Evolutionary conservation across 2,888 invertebrate species (phyloP), one percentile per base, ranked within the genome.

Genomic region (Acanthoscelides obtectus): DNA sequence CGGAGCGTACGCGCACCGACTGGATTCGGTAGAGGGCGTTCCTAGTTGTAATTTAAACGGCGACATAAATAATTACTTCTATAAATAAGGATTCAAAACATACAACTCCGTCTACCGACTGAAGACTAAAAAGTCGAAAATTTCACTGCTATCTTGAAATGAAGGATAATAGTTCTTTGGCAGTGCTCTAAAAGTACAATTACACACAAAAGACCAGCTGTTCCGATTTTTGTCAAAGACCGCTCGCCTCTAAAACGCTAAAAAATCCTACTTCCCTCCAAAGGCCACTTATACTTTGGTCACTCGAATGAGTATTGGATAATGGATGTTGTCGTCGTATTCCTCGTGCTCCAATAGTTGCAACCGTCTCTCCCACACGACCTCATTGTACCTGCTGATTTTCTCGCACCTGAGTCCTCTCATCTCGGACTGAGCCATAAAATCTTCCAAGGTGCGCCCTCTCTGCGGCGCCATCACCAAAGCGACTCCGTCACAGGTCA

Each of bases 391-490:
- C 73, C 88, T 88, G 71, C 89, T 86, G 65, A 88, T 85, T 73
- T 90, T 86, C 66, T 87, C 86, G 71, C 90, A 90, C 21, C 81
- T 75, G 79, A 92, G 91, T 8, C 90, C 91, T 72, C 86, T 88
- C 73, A 84, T 85, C 71, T 86, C 82, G 27, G 92, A 91, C 76
- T 91, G 88, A 69, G 88, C 86, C 65, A 90, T 87, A 83, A 94
- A 94, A 76, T 88, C 87, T 69, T 90, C 88, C 78, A 94, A 88
- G 6, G 94, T 94, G 76, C 88, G 87, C 2, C 92, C 93, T 67
- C 95, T 88, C 74, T 88, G 87, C 0, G 94, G 94, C 12, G 94
- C 94, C 89, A 94, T 92, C 66, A 94, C 88, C 74, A 93, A 85
- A 0, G 91, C 93, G 69, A 90, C 82, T 0, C 94, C 94, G 80